Percentiles rank a stretch among this genome's conserved stretches.
Evolutionary conservation across 2,888 invertebrate genomes (phyloP).

Genomic region (Allygus modestus): DNA sequence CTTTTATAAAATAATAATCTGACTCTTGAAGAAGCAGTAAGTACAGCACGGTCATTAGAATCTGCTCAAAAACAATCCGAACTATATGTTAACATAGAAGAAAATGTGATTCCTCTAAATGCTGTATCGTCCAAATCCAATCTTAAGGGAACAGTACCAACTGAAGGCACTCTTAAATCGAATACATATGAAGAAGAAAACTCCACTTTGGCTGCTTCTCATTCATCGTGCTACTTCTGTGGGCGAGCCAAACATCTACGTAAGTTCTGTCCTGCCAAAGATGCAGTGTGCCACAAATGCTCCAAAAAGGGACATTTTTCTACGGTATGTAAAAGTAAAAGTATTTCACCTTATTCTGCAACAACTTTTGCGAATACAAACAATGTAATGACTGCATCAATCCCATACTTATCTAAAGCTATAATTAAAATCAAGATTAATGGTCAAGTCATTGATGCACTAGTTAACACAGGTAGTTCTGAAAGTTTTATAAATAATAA

Average conservation of each 20-base stretch:
- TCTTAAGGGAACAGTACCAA: too few relatives aligned
- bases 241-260: neutral
- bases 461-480: too few relatives aligned
- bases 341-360: neutral
- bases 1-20: constrained; percentile 46
- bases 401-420: too few relatives aligned
- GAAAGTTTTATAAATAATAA: too few relatives aligned
- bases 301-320: neutral
- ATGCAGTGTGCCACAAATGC: neutral
- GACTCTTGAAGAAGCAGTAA: neutral
- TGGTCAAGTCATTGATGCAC: too few relatives aligned
- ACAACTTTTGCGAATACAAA: neutral
- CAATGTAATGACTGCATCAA: neutral
- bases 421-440: too few relatives aligned
- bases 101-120: neutral
- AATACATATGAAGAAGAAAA: neutral
- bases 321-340: neutral
- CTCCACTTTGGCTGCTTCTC: neutral
- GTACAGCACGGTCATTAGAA: constrained; percentile 11
- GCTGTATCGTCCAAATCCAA: neutral
- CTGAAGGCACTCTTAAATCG: neutral
- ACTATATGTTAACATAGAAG: neutral
- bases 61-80: neutral
- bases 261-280: neutral
- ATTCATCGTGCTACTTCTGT: neutral